Conservation (phyloP, 2,797 vertebrate species). For the Podargus strigoides region DNA sequence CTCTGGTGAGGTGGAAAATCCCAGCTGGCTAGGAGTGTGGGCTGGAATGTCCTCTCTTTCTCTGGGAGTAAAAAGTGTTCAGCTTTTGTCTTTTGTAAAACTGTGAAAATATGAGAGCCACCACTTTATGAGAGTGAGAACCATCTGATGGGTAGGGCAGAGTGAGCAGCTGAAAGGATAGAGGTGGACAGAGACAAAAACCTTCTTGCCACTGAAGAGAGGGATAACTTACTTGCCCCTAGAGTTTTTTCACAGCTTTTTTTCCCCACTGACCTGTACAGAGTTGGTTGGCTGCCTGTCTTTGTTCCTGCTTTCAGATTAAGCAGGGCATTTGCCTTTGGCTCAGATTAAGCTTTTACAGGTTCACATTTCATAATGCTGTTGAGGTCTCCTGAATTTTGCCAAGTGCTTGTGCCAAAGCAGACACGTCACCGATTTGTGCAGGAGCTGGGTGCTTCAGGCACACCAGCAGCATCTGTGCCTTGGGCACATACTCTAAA, state of each 20-base stretch:
- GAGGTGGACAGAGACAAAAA: background rate
- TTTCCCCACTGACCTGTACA: background rate
- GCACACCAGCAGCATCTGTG: rapidly evolving
- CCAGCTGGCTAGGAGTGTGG: background rate
- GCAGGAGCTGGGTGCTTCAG: background rate
- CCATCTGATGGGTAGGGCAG: background rate
- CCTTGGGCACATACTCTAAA: background rate
- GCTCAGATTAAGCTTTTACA: background rate
- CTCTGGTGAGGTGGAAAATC: background rate
- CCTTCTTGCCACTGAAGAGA: background rate
- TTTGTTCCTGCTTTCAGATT: background rate
- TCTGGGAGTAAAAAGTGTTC: background rate
- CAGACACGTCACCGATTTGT: background rate
- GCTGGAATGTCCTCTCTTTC: background rate
- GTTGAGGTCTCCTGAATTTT: background rate
- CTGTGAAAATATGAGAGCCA: background rate
- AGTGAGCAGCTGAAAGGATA: background rate
- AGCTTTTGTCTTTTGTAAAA: background rate
- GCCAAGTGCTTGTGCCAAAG: background rate
- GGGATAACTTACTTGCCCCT: background rate
- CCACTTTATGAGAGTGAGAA: rapidly evolving
- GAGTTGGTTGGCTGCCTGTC: background rate
- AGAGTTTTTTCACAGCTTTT: background rate
- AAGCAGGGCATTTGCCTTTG: background rate
- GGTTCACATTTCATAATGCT: background rate